Base-by-base conservation (phyloP, 2,888 invertebrate genomes). In the Torymus auratus region DNA sequence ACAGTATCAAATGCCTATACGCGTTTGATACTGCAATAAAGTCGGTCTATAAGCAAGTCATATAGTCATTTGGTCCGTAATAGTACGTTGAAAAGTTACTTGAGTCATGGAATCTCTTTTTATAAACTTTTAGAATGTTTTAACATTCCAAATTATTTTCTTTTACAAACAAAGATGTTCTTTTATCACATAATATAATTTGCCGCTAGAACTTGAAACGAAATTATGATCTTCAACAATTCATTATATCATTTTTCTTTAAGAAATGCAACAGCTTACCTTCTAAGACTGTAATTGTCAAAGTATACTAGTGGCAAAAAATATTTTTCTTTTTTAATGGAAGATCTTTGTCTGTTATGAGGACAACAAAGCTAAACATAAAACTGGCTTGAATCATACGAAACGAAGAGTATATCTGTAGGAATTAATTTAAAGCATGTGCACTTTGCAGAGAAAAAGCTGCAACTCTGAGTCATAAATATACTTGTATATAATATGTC, bases 401-500 rank as follows among this genome's bases (percentile, higher is more conserved):
- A 78, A 74, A 70, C 56, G 17, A 72, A n/a, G 53, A 23, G 41
- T 69, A n/a, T 52, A 20, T 10, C 41, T 20, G 1, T 41, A 17
- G n/a, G 14, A 62, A 78, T 50, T 53, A 61, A 69, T 4, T 76
- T 62, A n/a, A 73, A 70, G 15, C 17, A n/a, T 69, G 72, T 55
- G 50, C 69, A 79, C 76, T 72, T 76, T 69, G 69, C 60, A 13
- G 50, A 65, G 76, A 64, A 78, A 73, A 50, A 78, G 75, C 69
- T 82, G 76, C 82, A 82, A 76, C 82, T 79, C 68, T 56, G 15
- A 60, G 71, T 79, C 75, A 79, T 82, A 78, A 82, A 82, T 82
- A 82, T 71, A 78, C 60, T 28, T 75, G 12, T 58, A 73, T 69
- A 56, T 78, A 65, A 78, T 79, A 80, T 71, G 64, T 80, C 62